Evolutionary conservation across 2,888 invertebrate genomes (phyloP), one percentile per base, ranked within the genome.

Genomic region (Dasypolia templi): DNA sequence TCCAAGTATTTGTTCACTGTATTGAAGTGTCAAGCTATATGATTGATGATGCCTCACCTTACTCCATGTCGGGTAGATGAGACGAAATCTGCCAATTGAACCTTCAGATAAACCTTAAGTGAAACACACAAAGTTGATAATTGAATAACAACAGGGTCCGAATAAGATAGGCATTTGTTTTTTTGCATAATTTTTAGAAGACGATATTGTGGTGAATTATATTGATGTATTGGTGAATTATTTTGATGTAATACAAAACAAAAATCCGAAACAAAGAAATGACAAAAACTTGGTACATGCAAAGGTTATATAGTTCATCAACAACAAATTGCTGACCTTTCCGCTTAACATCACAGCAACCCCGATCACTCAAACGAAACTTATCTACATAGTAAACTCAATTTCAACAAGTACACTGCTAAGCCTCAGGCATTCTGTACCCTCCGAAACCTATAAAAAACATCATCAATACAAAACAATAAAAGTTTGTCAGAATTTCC

Each of bases 21-120:
- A 93, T 92, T 93, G 93, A 93, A 91, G 90, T 93, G 94, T 91
- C 92, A 91, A 84, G 85, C 83, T 79, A 58, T 89, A 91, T 93
- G 93, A 93, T 93, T 89, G 91, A 93, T 93, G 90, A 89, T 90
- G 82, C 85, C 86, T 89, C 86, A 88, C 89, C 85, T 84, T 82
- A 82, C 63, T 64, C 73, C 53, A 74, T 69, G 72, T 76, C 73
- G 55, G 69, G 46, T 63, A 77, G 74, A 75, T 77, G 69, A 80
- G 79, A 77, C 71, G 61, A 44, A 65, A 61, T 19, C 44, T 59
- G 1, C 22, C 51, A 72, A 32, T 39, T 49, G n/a, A 68, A 44
- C 12, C 26, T 44, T 49, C 0, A 4, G 0, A n/a, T 19, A 17
- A 11, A 59, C 46, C 58, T 39, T 77, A 69, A 17, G 14, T 5